Evolutionary conservation across 2,113 vertebrate genomes (phyloP).

Genomic region (Plestiodon gilberti): DNA sequence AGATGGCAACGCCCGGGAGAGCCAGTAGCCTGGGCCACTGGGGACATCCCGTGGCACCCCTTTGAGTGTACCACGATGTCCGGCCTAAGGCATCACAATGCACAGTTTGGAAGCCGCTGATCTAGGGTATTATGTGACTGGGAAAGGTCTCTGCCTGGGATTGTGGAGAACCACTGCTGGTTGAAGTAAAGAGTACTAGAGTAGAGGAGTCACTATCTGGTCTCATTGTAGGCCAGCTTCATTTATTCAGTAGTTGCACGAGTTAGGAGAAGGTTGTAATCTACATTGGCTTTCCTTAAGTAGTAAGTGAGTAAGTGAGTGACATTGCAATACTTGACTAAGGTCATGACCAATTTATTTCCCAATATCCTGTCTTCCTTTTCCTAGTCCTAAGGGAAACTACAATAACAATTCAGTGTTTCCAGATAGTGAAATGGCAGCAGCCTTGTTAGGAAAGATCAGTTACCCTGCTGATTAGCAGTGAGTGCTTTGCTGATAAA

Average conservation of each 20-base stretch:
- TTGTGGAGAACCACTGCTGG: not conserved
- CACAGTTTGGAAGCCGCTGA: no score
- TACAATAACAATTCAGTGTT: not conserved
- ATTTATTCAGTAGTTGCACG: not conserved
- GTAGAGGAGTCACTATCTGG: not conserved
- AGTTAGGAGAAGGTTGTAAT: not conserved
- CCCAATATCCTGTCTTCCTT: constrained; percentile 12
- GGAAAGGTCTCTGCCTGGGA: not conserved
- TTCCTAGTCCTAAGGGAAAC: not conserved
- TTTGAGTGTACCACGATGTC: no score
- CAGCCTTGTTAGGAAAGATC: not conserved
- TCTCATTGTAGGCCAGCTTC: not conserved
- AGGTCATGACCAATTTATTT: constrained; percentile 21
- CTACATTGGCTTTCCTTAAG: not conserved
- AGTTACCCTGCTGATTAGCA: not conserved
- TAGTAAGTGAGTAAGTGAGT: not conserved
- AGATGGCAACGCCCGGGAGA: no score
- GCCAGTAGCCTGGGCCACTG: no score
- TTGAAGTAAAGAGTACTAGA: not conserved
- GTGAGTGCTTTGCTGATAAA: constrained; percentile 4
- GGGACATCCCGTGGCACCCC: no score
- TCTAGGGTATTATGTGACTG: not conserved
- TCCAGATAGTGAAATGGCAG: not conserved
- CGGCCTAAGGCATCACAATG: no score
- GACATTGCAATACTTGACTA: not conserved